phyloP scores from a whole-genome alignment of 2,113 vertebrate species.

The Cricetomys ansorgei region DNA sequence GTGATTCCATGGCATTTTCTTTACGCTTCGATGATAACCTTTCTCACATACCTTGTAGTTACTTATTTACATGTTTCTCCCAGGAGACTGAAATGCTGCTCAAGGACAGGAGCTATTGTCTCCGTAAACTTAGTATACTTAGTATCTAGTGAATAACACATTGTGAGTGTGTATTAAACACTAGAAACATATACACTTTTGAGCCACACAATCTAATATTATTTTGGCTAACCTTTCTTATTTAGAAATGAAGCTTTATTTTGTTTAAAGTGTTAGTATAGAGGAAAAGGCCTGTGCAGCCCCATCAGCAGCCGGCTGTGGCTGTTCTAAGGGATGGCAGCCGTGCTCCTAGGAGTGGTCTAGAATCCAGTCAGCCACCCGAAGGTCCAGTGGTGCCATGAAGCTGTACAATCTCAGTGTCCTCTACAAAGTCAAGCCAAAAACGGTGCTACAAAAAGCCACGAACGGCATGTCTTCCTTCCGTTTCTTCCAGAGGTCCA shows the following conservation, averaged over 20 bases:
- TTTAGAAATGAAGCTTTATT: conserved; percentile 26
- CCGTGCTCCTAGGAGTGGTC: too few species aligned
- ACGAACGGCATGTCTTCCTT: too few species aligned
- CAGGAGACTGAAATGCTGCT: not conserved
- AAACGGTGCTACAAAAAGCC: too few species aligned
- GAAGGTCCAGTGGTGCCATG: too few species aligned
- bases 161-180: not conserved
- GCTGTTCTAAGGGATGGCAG: too few species aligned
- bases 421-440: too few species aligned
- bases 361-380: too few species aligned
- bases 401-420: too few species aligned
- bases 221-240: conserved; percentile 48
- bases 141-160: not conserved
- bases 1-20: not conserved
- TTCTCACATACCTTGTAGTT: not conserved
- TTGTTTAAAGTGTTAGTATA: not conserved
- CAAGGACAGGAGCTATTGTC: not conserved
- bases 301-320: too few species aligned
- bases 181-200: not conserved
- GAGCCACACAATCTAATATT: not conserved
- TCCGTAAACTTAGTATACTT: not conserved
- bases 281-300: too few species aligned
- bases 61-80: not conserved
- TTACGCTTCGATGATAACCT: not conserved
- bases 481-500: too few species aligned